Conservation (phyloP, 2,888 invertebrate genomes). For the Helleia helle region DNA sequence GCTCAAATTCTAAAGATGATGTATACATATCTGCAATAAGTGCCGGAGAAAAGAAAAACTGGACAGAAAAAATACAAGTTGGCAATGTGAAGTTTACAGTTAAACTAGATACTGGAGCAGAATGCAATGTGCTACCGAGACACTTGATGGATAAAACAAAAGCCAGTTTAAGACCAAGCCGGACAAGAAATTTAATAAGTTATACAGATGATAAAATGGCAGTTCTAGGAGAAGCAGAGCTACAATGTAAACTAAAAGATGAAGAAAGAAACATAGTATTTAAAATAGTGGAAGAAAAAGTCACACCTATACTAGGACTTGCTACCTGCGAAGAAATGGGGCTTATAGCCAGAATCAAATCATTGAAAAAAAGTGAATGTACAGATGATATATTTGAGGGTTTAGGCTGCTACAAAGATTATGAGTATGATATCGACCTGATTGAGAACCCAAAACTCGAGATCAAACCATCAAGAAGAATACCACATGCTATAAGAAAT, state of each 20-base stretch:
- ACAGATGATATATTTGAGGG: conserved; percentile 10
- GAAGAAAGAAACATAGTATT: conserved; percentile 1
- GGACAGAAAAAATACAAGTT: too few relatives aligned
- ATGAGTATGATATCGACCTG: too few relatives aligned
- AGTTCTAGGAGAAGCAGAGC: neutral
- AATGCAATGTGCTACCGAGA: too few relatives aligned
- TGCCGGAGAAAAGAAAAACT: too few relatives aligned
- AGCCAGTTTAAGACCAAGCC: neutral
- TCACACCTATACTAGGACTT: conserved; percentile 9
- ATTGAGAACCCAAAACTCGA: too few relatives aligned
- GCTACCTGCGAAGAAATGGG: conserved; percentile 7
- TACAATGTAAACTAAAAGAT: conserved; percentile 1
- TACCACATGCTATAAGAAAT: too few relatives aligned
- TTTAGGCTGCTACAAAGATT: conserved; percentile 7
- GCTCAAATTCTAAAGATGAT: conserved; percentile 1
- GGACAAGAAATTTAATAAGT: neutral
- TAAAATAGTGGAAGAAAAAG: conserved; percentile 6
- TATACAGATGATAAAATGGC: conserved; percentile 1
- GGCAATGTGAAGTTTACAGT: too few relatives aligned
- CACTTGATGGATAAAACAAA: neutral
- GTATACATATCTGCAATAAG: too few relatives aligned
- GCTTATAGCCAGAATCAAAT: neutral
- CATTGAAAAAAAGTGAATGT: neutral
- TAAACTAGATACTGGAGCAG: too few relatives aligned
- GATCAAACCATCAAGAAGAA: conserved; percentile 3